Evolutionary conservation across 2,797 vertebrate genomes (phyloP).

Genomic region (Argentina silus): DNA sequence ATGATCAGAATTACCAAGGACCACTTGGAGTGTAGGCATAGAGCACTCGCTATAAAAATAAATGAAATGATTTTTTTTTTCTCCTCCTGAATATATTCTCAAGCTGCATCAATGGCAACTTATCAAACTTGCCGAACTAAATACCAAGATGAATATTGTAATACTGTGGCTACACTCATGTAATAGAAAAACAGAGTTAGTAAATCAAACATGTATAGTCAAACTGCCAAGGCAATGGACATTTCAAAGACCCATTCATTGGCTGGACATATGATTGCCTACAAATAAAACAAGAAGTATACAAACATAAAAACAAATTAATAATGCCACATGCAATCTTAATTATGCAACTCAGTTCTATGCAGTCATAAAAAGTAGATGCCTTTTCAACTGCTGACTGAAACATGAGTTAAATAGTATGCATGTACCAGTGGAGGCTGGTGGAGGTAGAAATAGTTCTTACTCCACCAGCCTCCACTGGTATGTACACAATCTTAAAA

Average conservation of each 20-base stretch:
- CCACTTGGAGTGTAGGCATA: conserved; percentile 13
- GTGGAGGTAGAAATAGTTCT: no score
- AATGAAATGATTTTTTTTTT: neutral
- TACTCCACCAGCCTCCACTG: no score
- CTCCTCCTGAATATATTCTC: neutral
- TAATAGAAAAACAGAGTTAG: conserved; percentile 5
- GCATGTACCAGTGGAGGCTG: no score
- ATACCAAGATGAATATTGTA: neutral
- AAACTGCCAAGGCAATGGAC: neutral
- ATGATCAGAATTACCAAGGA: neutral
- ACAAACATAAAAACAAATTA: conserved; percentile 14
- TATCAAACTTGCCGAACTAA: neutral
- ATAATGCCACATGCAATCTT: conserved; percentile 13
- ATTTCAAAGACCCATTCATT: neutral
- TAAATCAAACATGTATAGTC: neutral
- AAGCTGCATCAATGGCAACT: neutral
- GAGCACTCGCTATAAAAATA: conserved; percentile 10
- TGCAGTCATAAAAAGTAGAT: conserved; percentile 53
- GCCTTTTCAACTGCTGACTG: conserved; percentile 68
- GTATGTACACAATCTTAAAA: conserved; percentile 23
- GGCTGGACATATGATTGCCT: neutral
- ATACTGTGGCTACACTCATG: neutral
- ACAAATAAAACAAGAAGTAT: conserved; percentile 18
- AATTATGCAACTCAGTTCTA: conserved; percentile 14
- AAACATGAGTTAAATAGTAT: conserved; percentile 70